Percentiles rank a stretch among this genome's conserved stretches.
phyloP scores from a whole-genome alignment of 2,888 invertebrate genomes.

The Globia sparganii region DNA sequence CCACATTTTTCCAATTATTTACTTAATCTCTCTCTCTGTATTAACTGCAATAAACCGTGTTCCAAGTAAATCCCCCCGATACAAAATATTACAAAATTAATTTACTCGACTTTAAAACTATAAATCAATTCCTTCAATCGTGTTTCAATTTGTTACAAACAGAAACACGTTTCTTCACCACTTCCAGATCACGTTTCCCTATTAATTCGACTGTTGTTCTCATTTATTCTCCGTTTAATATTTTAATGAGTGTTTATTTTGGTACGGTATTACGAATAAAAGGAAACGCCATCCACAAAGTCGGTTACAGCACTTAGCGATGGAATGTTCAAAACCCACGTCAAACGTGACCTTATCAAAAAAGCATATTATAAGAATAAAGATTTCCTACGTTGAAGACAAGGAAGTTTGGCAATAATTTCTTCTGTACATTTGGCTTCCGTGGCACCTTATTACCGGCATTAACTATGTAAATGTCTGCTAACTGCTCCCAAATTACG shows the following conservation, averaged over 20 bases:
- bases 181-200: constrained; percentile 5
- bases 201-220: constrained; percentile 16
- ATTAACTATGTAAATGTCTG: too few species aligned
- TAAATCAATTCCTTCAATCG: constrained; percentile 22
- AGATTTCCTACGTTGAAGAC: background rate
- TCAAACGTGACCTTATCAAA: background rate
- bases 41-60: background rate
- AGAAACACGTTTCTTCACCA: constrained; percentile 22
- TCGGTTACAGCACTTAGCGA: background rate
- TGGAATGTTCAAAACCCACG: background rate
- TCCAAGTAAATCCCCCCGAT: background rate
- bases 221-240: constrained; percentile 5
- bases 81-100: constrained; percentile 21
- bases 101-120: constrained; percentile 24
- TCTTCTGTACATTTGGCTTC: too few species aligned
- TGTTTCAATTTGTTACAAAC: constrained; percentile 6
- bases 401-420: background rate
- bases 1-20: background rate
- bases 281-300: background rate
- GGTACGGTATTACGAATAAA: background rate
- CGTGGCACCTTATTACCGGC: too few species aligned
- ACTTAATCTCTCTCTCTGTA: background rate
- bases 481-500: too few species aligned
- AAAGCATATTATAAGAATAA: background rate
- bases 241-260: constrained; percentile 10